phyloP scores from a whole-genome alignment of 1,140 invertebrate genomes.

The Fopius arisanus region DNA sequence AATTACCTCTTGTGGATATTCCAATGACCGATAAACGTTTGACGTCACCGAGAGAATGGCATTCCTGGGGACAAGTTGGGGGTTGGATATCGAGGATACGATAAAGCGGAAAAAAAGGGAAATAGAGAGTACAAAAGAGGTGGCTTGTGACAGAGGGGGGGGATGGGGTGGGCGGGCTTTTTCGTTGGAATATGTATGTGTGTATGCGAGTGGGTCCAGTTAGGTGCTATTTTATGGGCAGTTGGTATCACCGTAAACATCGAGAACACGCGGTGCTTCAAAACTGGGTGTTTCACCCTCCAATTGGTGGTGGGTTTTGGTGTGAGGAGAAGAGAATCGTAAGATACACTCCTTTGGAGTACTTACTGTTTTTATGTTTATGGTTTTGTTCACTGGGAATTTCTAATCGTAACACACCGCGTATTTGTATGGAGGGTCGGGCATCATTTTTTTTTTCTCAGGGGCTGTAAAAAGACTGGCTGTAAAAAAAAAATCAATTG shows the following conservation, averaged over 20 bases:
- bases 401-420: not conserved
- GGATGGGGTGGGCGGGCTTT: not conserved
- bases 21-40: not conserved
- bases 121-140: constrained; percentile 5
- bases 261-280: constrained; percentile 34
- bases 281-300: not conserved
- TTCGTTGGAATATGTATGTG: constrained; percentile 10
- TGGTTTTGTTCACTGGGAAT: constrained; percentile 28
- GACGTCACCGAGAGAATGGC: constrained; percentile 4
- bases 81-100: constrained; percentile 14
- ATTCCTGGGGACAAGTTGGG: constrained; percentile 12
- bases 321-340: constrained; percentile 29
- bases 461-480: too few relatives aligned
- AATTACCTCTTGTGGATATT: not conserved
- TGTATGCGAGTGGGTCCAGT: constrained; percentile 42
- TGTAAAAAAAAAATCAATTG: too few relatives aligned
- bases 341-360: constrained; percentile 27
- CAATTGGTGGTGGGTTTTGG: not conserved
- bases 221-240: constrained; percentile 51
- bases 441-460: not conserved
- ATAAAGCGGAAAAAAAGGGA: not conserved
- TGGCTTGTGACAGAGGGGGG: not conserved
- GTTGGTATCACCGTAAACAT: constrained; percentile 48
- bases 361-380: constrained; percentile 29
- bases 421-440: not conserved